Evolutionary conservation across 2,888 invertebrate species (phyloP), one percentile per base, ranked within the genome.

Genomic region (Buathra laborator): DNA sequence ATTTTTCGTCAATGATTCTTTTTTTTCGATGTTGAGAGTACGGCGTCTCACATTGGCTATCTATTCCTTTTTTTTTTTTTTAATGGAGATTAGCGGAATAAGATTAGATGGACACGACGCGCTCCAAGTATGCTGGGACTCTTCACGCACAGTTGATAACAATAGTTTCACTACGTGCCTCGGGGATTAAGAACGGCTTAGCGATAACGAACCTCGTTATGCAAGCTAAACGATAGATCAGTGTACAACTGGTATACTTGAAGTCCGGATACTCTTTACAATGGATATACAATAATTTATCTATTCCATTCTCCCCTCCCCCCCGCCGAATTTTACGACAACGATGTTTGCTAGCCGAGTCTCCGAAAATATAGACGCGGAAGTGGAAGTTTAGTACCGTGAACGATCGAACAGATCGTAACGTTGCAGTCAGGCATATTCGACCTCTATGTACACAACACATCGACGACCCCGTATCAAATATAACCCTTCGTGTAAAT

Each of bases 31-130:
- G 32, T 46, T 10, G 10, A 53, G 16, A n/a, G 16, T 1, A 70
- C 37, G 19, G 56, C 14, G 24, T n/a, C 2, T 19, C 29, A 16
- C 37, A 32, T 53, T 56, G 67, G 10, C 14, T 48, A 51, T 16
- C 62, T 43, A 9, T 6, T 43, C 12, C 16, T 29, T 16, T 51
- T 53, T 19, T 72, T 14, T 66, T 43, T 81, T 32, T 9, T 12
- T 53, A 37, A 62, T 66, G 56, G 29, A 7, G 70, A 71, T 70
- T 53, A 71, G n/a, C 70, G 48, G 37, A 56, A 83, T 53, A 76
- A 75, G 48, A 83, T 80, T 80, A 32, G 24, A 24, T 24, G 24
- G 19, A 9, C 19, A 79, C 62, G 29, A 74, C n/a, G 16, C 68
- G n/a, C 71, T 53, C 24, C 62, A 48, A 62, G 43, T 51, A 56